These are phyloP conservation scores for Stylophora pistillata DNA, from an alignment of 64 coral and sea anemone genomes.

Conservation along the genomic window DNA sequence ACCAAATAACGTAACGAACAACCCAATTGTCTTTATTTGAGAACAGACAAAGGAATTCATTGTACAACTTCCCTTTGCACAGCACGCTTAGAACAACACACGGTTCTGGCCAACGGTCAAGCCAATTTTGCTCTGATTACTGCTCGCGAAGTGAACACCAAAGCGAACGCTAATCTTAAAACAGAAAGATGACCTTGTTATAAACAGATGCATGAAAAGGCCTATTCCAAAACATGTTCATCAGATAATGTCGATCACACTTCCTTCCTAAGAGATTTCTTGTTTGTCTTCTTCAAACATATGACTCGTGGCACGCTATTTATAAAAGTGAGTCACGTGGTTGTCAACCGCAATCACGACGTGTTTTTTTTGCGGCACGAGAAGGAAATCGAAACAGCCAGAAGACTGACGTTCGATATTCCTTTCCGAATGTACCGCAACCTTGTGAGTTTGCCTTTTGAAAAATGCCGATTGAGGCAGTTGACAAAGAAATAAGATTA, in stretches of 20 bases:
- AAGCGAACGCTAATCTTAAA: neutral
- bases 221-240: neutral
- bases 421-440: neutral
- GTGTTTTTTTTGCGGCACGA: neutral
- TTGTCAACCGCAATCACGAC: neutral
- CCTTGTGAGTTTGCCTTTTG: neutral
- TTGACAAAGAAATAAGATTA: no score
- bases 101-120: neutral
- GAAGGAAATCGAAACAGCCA: neutral
- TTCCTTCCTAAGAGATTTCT: no score
- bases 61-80: neutral
- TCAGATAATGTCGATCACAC: no score
- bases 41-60: conserved; percentile 23
- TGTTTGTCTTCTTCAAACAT: conserved; percentile 1
- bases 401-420: neutral
- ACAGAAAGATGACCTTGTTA: neutral
- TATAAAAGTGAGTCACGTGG: conserved; percentile 25
- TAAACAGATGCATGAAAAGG: neutral
- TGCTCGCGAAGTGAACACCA: neutral
- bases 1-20: conserved; percentile 28
- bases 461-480: neutral
- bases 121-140: neutral
- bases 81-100: conserved; percentile 5
- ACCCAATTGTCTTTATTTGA: conserved; percentile 23
- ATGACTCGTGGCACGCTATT: conserved; percentile 19